Evolutionary conservation across 2,113 vertebrate species (phyloP), one percentile per base, ranked within the genome.

Genomic region (Megalops atlanticus): DNA sequence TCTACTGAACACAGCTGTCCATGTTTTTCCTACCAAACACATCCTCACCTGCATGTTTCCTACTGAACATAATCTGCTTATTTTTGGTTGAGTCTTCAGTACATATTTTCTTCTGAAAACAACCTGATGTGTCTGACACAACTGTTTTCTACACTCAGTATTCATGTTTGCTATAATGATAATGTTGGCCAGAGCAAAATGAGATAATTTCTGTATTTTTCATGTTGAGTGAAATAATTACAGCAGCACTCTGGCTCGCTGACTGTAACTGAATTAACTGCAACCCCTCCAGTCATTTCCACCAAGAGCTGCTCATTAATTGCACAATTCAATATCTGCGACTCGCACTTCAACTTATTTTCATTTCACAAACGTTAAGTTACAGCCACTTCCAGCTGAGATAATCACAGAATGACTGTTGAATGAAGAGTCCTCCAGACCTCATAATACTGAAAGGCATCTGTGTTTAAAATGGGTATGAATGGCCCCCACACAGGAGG

Each of bases 211-310:
- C 83, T 85, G 87, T 84, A 84, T 75, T 89, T 85, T 45, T 81
- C 82, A 82, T 88, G 85, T 88, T 90, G 83, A 83, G 81, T 87
- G 77, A 80, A 91, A 92, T 92, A 91, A 94, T 92, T 93, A 92
- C 88, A 87, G 90, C 89, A 88, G 72, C 39, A 78, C 76, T 92
- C 86, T 84, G 90, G 88, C 87, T 90, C 84, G 81, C 90, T 88
- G 88, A 85, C 91, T 90, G 85, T 92, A 91, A 94, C 93, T 93
- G 89, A 93, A 92, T 94, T 93, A 93, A 84, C 89, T 88, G 77
- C 83, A 87, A 84, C 73, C 88, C 90, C 90, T 85, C 38, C 71
- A 90, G 91, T 88, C 88, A 87, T 88, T 90, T 89, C 89, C 87
- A 86, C 83, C 83, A 89, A 85, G 88, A 92, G 92, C 78, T 82